phyloP scores from a whole-genome alignment of 2,113 vertebrate genomes.

The Kryptolebias marmoratus region DNA sequence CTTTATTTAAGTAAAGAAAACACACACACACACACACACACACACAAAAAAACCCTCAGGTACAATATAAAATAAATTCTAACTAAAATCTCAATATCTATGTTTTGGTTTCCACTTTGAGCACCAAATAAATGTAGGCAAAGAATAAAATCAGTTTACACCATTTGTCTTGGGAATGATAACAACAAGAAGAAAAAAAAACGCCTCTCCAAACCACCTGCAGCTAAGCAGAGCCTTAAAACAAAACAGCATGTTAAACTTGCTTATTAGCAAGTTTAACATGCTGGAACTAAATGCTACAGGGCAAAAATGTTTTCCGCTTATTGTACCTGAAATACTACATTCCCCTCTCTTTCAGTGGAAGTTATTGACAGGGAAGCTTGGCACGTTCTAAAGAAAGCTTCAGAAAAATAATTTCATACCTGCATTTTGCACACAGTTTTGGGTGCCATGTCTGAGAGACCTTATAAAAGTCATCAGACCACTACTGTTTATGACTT shows the following conservation, averaged over 20 bases:
- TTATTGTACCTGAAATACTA: slow-evolving; percentile 25
- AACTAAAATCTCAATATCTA: not conserved
- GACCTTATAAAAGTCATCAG: slow-evolving; percentile 8
- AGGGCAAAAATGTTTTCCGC: not conserved
- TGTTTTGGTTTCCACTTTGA: not conserved
- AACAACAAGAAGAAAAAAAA: not conserved
- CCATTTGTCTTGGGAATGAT: not conserved
- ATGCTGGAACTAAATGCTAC: slow-evolving; percentile 13
- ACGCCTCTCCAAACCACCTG: slow-evolving; percentile 23
- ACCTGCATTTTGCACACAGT: not conserved
- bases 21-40: too few species aligned
- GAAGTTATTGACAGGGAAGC: not conserved
- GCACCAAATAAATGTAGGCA: not conserved
- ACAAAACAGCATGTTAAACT: slow-evolving; percentile 22
- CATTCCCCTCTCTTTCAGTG: slow-evolving; percentile 13
- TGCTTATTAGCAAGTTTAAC: not conserved
- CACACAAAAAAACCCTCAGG: not conserved
- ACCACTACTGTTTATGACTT: slow-evolving; percentile 10
- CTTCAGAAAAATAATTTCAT: not conserved
- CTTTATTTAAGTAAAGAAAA: not conserved
- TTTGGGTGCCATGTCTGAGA: not conserved
- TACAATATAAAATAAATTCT: not conserved
- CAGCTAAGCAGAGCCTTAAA: slow-evolving; percentile 15
- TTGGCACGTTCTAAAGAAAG: not conserved
- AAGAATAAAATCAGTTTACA: not conserved